Base-by-base conservation (phyloP, 2,113 vertebrate genomes). In the Maccullochella peelii region DNA sequence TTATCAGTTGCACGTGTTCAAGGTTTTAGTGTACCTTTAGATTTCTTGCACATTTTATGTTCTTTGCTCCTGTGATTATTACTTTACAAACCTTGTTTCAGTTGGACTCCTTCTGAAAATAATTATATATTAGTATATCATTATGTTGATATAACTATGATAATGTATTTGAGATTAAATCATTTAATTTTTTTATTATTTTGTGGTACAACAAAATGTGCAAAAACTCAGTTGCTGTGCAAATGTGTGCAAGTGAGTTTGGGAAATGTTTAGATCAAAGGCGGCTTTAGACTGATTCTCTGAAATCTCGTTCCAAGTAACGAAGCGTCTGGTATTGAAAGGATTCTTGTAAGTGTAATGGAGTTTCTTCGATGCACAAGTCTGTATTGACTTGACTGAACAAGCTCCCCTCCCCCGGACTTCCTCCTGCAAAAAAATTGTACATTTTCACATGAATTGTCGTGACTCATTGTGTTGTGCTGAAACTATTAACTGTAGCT, bases 21-120 rank as follows among this genome's bases (percentile, higher is more conserved):
- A 15, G 30, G 67, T 89, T 85, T 69, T 72, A 0, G 49, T 40
- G 73, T 80, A 86, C 79, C 55, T 84, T 77, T 66, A 55, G 68
- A 84, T 82, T 86, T 87, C 61, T 80, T 85, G 89, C 89, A 89
- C 85, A 73, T 89, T 89, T 80, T 85, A 36, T 36, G n/a, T 82
- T 33, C n/a, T 85, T 73, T 68, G 14, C 14, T 77, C 75, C 33
- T 73, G 40, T 58, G 70, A 78, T 62, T 16, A 23, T 40, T 57
- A n/a, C 8, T 57, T 5, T 40, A 58, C 27, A 14, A 68, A 40
- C 40, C 18, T 58, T 21, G n/a, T 59, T 70, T 58, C 30, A 66
- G 50, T 77, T 40, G n/a, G 72, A 73, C 42, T 76, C 0, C 3
- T 62, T 33, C 40, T 76, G n/a, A 70, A 77, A 54, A 10, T 21